These are phyloP conservation scores for Chamaetylas fuelleborni DNA, from an alignment of 2,113 vertebrate genomes.

Conservation along the genomic window DNA sequence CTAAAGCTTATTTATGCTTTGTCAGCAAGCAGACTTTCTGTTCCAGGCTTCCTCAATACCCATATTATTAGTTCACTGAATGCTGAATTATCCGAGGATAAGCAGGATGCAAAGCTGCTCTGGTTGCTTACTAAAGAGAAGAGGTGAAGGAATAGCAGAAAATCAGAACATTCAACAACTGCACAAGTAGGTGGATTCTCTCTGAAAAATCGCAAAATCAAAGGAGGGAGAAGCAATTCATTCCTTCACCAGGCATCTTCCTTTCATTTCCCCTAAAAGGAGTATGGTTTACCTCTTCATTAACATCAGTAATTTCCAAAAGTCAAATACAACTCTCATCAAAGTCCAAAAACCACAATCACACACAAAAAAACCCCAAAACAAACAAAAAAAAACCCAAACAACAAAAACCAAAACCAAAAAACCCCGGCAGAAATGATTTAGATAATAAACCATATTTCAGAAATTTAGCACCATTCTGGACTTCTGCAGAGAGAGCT, in stretches of 20 bases:
- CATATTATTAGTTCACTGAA: background rate
- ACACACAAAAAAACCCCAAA: background rate
- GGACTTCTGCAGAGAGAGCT: background rate
- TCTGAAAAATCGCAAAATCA: background rate
- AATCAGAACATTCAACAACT: slow-evolving; percentile 9
- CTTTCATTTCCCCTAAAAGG: background rate
- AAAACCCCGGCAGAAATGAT: background rate
- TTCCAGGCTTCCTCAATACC: slow-evolving; percentile 7
- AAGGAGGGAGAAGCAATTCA: background rate
- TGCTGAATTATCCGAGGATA: slow-evolving; percentile 26
- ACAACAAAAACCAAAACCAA: background rate
- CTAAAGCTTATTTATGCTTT: slow-evolving; percentile 44
- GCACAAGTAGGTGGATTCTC: background rate
- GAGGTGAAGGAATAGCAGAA: background rate
- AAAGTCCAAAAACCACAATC: background rate
- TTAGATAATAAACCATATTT: background rate
- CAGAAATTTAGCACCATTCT: background rate
- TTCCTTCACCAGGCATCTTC: background rate
- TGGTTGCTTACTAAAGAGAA: background rate
- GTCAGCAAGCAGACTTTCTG: slow-evolving; percentile 51
- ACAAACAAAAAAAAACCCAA: background rate
- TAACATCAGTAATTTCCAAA: background rate
- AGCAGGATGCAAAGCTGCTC: slow-evolving; percentile 36
- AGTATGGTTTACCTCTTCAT: background rate
- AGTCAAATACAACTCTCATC: background rate